A percentile compares a stretch with the other conserved stretches of the same genome.
Evolutionary conservation across 2,888 invertebrate species (phyloP).

Genomic region (Smittia sp.): DNA sequence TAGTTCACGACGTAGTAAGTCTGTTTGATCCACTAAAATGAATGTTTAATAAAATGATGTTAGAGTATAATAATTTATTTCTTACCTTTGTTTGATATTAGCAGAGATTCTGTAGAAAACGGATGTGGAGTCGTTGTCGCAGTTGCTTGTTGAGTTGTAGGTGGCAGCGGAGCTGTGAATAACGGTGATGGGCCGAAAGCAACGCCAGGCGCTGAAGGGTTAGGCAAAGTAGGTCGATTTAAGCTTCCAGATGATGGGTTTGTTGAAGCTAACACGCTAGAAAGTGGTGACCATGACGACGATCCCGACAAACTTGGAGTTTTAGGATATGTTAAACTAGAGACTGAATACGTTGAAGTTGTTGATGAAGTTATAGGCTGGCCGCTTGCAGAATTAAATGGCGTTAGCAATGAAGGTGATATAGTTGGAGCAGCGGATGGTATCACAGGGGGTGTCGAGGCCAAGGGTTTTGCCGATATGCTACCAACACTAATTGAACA

Average conservation of each 20-base stretch:
- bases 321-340: constrained; percentile 40
- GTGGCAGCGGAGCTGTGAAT: constrained; percentile 65
- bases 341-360: constrained; percentile 18
- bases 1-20: constrained; percentile 82
- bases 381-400: constrained; percentile 29
- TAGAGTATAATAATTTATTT: constrained; percentile 26
- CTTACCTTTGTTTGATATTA: constrained; percentile 73
- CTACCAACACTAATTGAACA: constrained; percentile 69
- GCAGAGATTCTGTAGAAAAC: constrained; percentile 82
- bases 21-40: constrained; percentile 65
- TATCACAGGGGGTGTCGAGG: constrained; percentile 48
- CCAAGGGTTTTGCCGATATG: constrained; percentile 63
- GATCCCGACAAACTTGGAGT: constrained; percentile 47
- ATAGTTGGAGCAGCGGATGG: constrained; percentile 46
- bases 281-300: constrained; percentile 43
- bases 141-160: constrained; percentile 54
- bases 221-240: constrained; percentile 5
- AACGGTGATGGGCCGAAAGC: constrained; percentile 56
- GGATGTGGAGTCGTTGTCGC: constrained; percentile 68
- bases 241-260: constrained; percentile 41
- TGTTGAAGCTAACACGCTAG: constrained; percentile 33
- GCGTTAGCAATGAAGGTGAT: constrained; percentile 12
- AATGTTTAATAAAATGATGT: too few species aligned
- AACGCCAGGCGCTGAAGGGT: background rate
- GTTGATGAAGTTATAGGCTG: background rate